Percentiles rank a stretch among this genome's conserved stretches.
These are phyloP conservation scores for Eclectus roratus DNA, from an alignment of 2,113 vertebrate species.

Conservation along the genomic window DNA sequence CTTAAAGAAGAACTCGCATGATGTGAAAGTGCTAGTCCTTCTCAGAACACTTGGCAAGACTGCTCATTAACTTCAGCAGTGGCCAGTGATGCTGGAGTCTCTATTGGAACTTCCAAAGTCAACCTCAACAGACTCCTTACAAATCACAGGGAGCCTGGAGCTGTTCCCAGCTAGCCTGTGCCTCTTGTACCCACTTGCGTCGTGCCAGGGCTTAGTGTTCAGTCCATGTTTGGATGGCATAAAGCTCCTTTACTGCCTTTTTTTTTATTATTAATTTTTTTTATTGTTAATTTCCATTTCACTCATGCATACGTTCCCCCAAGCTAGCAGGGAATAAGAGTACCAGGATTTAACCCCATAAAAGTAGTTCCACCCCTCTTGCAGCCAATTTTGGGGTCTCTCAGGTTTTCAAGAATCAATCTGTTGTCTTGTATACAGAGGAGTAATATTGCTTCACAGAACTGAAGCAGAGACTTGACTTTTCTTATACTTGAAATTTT, in stretches of 20 bases:
- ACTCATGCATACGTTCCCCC: not conserved
- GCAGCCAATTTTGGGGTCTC: not conserved
- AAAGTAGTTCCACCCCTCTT: not conserved
- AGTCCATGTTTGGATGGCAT: not conserved
- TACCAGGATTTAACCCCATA: not conserved
- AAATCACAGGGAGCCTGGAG: not conserved
- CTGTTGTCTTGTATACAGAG: not conserved
- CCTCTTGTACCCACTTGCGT: not conserved
- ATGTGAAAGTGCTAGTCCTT: not conserved
- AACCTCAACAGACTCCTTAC: not conserved
- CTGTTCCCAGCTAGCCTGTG: not conserved
- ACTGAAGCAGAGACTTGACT: not conserved
- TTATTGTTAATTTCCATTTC: not conserved
- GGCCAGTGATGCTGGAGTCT: not conserved
- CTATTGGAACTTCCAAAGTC: not conserved
- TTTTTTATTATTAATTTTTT: not conserved
- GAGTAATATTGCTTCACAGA: not conserved
- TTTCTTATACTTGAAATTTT: not conserved
- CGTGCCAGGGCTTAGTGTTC: not conserved
- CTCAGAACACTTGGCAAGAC: not conserved
- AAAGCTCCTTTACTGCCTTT: not conserved
- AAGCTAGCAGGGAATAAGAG: not conserved
- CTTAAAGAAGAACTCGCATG: not conserved
- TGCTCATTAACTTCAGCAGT: not conserved
- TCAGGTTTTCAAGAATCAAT: not conserved